Evolutionary conservation across 2,113 vertebrate genomes (phyloP).

Genomic region (Cisticola juncidis): DNA sequence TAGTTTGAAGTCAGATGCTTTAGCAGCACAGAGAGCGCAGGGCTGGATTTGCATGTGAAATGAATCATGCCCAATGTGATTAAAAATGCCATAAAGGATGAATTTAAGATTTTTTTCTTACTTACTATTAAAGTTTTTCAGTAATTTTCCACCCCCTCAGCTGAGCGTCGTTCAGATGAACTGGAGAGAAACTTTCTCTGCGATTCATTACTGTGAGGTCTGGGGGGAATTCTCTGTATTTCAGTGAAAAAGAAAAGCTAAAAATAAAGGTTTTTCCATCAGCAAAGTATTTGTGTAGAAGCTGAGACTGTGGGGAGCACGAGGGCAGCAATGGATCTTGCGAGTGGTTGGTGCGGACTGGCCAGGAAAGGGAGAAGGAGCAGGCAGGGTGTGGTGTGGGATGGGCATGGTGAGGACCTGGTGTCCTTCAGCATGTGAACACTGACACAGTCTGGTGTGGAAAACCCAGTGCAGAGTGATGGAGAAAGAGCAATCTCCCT

Average conservation of each 20-base stretch:
- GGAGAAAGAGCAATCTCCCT: neutral
- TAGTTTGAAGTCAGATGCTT: conserved; percentile 48
- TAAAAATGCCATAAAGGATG: neutral
- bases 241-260: conserved; percentile 35
- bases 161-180: neutral
- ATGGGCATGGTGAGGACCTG: rapidly evolving
- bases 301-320: neutral
- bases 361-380: neutral
- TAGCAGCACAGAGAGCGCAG: neutral
- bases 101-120: conserved; percentile 28
- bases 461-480: neutral
- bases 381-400: neutral
- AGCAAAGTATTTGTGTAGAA: neutral
- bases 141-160: conserved; percentile 57
- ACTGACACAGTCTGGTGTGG: too few relatives aligned
- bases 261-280: conserved; percentile 28
- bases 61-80: conserved; percentile 1
- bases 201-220: conserved; percentile 30
- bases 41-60: conserved; percentile 64
- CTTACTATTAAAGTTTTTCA: conserved; percentile 4
- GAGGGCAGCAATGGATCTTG: neutral
- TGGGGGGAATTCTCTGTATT: conserved; percentile 56
- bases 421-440: rapidly evolving
- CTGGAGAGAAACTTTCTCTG: conserved; percentile 22
- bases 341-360: neutral